Conservation (phyloP, 1,140 invertebrate species). For the Drosophila albomicans region DNA sequence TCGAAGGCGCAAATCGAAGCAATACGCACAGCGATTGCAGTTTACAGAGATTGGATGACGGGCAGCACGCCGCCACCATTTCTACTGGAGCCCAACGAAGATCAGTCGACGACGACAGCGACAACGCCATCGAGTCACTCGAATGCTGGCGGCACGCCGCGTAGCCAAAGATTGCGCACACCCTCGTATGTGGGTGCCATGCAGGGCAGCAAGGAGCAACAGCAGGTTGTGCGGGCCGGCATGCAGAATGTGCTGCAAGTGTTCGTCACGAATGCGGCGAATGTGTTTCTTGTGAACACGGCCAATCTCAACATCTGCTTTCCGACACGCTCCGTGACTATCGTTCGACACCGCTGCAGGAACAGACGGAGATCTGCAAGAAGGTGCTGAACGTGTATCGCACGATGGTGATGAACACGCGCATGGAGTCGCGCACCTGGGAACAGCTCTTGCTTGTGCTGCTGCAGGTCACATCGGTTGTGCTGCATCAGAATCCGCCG, state of each 20-base stretch:
- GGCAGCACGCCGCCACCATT: constrained; percentile 93
- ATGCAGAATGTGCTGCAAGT: constrained; percentile 96
- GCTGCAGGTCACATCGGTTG: constrained; percentile 96
- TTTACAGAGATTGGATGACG: constrained; percentile 98
- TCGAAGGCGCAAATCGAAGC: constrained; percentile 90
- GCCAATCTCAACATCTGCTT: constrained; percentile 85
- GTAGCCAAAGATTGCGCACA: constrained; percentile 89
- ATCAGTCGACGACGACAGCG: constrained; percentile 49
- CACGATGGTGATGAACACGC: constrained; percentile 98
- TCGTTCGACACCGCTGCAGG: constrained; percentile 89
- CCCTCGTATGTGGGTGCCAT: constrained; percentile 94
- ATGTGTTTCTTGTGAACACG: constrained; percentile 94
- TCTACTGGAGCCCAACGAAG: constrained; percentile 92
- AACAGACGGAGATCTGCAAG: constrained; percentile 98
- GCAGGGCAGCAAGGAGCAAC: constrained; percentile 89
- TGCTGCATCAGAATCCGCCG: constrained; percentile 91
- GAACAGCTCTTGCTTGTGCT: constrained; percentile 94
- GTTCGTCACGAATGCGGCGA: constrained; percentile 97
- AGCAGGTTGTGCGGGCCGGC: constrained; percentile 91
- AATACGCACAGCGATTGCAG: constrained; percentile 94
- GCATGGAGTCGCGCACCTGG: constrained; percentile 97
- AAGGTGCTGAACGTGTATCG: constrained; percentile 98
- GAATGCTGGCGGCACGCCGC: constrained; percentile 68
- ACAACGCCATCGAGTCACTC: constrained; percentile 29
- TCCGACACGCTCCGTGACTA: constrained; percentile 84